These are phyloP conservation scores for Episyrphus balteatus DNA, from an alignment of 1,140 invertebrate genomes.

Conservation along the genomic window DNA sequence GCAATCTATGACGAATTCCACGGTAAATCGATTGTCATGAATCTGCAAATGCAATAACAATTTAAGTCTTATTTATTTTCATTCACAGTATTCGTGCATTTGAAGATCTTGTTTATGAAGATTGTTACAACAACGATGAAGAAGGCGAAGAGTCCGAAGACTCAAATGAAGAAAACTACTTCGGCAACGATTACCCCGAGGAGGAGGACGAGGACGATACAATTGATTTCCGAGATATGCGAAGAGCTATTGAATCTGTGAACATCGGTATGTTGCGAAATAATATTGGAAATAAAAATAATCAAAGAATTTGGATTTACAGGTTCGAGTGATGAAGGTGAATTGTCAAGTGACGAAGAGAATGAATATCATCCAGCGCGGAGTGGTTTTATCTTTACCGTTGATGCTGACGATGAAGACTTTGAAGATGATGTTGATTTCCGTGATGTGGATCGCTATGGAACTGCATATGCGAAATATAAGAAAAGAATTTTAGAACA, in stretches of 20 bases:
- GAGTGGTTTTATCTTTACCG: slow-evolving; percentile 36
- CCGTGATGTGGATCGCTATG: slow-evolving; percentile 40
- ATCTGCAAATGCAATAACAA: no score
- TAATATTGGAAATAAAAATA: not conserved
- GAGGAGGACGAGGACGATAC: slow-evolving; percentile 32
- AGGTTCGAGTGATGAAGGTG: slow-evolving; percentile 5
- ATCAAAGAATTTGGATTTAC: not conserved
- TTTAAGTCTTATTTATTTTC: no score
- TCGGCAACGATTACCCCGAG: slow-evolving; percentile 44
- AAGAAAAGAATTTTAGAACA: slow-evolving; percentile 37
- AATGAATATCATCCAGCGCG: slow-evolving; percentile 28
- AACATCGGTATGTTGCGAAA: not conserved
- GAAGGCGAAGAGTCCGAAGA: slow-evolving; percentile 38
- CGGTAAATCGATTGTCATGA: no score
- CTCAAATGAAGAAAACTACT: slow-evolving; percentile 43
- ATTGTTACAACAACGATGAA: slow-evolving; percentile 20
- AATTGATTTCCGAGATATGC: slow-evolving; percentile 31
- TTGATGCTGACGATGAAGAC: slow-evolving; percentile 30
- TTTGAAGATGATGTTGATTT: slow-evolving; percentile 40
- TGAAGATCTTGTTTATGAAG: slow-evolving; percentile 24
- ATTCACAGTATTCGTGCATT: slow-evolving; percentile 22
- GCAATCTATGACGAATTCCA: no score
- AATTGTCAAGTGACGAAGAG: slow-evolving; percentile 36
- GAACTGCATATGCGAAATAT: slow-evolving; percentile 44
- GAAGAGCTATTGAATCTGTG: not conserved